A percentile compares a stretch with the other conserved stretches of the same genome.
phyloP scores from a whole-genome alignment of 2,888 invertebrate species.

The Tenthredo notha region DNA sequence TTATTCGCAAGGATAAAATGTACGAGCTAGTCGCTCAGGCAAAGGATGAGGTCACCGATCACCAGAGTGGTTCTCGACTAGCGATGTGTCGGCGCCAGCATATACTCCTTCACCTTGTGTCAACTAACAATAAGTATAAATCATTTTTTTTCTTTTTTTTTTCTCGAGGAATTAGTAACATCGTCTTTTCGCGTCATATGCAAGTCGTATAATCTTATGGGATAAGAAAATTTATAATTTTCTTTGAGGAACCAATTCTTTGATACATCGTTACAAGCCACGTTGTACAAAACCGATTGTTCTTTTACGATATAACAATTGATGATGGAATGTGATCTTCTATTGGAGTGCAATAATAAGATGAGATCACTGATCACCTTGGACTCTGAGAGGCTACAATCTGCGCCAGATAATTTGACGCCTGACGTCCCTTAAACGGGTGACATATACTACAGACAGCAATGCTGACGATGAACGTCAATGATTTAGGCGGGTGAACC shows the following conservation, averaged over 20 bases:
- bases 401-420: constrained; percentile 16
- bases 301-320: constrained; percentile 6
- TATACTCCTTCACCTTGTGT: not conserved
- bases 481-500: constrained; percentile 24
- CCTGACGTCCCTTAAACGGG: constrained; percentile 16
- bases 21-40: constrained; percentile 24
- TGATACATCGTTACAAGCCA: not conserved
- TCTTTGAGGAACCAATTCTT: not conserved
- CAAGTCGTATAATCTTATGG: not conserved
- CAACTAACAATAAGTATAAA: not conserved
- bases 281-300: not conserved
- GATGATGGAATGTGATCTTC: constrained; percentile 40
- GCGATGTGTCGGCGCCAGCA: not conserved
- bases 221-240: not conserved
- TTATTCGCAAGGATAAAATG: constrained; percentile 41
- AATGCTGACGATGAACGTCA: not conserved
- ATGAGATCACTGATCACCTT: constrained; percentile 55
- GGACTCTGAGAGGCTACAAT: constrained; percentile 35
- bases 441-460: not conserved
- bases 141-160: not conserved
- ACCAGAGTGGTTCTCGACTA: not conserved
- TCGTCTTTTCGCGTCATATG: not conserved
- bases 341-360: constrained; percentile 41
- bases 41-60: constrained; percentile 49
- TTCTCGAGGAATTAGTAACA: not conserved